Evolutionary conservation across 2,113 vertebrate genomes (phyloP), one percentile per base, ranked within the genome.

Genomic region (Globicephala melas): DNA sequence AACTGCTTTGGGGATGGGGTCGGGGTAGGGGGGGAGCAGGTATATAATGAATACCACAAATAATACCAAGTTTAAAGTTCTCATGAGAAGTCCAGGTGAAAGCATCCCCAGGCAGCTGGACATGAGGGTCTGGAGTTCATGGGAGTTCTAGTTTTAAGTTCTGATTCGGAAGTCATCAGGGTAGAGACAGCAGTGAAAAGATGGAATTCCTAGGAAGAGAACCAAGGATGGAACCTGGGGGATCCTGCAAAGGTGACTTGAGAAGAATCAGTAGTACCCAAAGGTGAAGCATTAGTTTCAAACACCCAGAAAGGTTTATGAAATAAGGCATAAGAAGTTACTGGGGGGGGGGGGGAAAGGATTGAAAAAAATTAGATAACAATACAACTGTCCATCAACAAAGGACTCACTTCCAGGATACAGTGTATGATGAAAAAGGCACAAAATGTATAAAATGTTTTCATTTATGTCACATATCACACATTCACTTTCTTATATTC

Each of bases 301-400:
- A 93, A 79, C 15, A 33, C 0, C 3, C 21, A 55, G 55, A 67
- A 55, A 96, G 12, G 33, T 21, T 86, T 76, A 55, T 47, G 28
- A 94, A 82, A 47, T 31, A 77, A 84, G 23, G 53, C 12, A 21
- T 25, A 63, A 73, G 74, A 68, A 53, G 50, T 44, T 38, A 67
- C 8, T 50, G 18, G 18, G 31, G 3, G 18, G 10, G 3, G n/a
- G 3, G 10, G 6, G n/a, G 3, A 9, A 44, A 58, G 2, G 44
- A 55, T 6, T 63, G 11, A 86, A 82, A 71, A 71, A 87, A 76
- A 70, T n/a, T 20, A 82, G 67, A 44, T 76, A 53, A 82, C 62
- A 62, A 62, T 62, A 36, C 62, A 73, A 74, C 65, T 74, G 74
- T 60, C 55, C 58, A 79, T 60, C 74, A 94, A 82, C 74, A 94